Evolutionary conservation across 2,888 invertebrate species (phyloP).

Genomic region (Drosophila buzzatii): DNA sequence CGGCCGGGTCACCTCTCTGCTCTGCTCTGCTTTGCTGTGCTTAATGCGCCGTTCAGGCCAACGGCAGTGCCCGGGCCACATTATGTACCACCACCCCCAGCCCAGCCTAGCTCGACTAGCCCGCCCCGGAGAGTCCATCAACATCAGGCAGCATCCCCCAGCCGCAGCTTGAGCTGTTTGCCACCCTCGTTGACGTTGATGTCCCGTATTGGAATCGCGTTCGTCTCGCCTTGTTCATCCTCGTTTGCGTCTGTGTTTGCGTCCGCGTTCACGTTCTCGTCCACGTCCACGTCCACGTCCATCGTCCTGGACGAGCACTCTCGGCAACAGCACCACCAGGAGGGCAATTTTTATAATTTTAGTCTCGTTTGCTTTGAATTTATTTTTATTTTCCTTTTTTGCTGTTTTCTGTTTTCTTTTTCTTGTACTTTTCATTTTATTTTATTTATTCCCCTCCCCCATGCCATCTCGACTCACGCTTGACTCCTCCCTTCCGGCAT

Average conservation of each 20-base stretch:
- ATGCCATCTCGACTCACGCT: slow-evolving; percentile 43
- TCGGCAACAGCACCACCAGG: slow-evolving; percentile 62
- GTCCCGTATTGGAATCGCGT: slow-evolving; percentile 82
- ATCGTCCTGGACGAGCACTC: slow-evolving; percentile 54
- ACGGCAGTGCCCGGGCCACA: slow-evolving; percentile 58
- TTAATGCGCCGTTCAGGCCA: slow-evolving; percentile 65
- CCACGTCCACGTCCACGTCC: slow-evolving; percentile 16
- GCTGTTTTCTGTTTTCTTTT: slow-evolving; percentile 34
- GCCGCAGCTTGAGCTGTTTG: slow-evolving; percentile 32
- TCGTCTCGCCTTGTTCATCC: slow-evolving; percentile 59
- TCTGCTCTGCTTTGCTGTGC: slow-evolving; percentile 24
- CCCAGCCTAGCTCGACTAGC: slow-evolving; percentile 10
- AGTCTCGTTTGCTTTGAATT: slow-evolving; percentile 83
- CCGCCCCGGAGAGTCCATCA: slow-evolving; percentile 48
- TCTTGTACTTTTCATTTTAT: slow-evolving; percentile 30
- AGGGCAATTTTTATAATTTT: slow-evolving; percentile 83
- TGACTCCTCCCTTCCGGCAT: slow-evolving; percentile 66
- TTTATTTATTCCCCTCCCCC: slow-evolving; percentile 25
- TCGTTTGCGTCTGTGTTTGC: slow-evolving; percentile 12
- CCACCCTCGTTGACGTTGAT: slow-evolving; percentile 78
- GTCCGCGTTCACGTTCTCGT: slow-evolving; percentile 8
- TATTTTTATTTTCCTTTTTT: slow-evolving; percentile 72
- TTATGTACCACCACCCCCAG: slow-evolving; percentile 68
- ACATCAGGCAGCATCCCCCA: slow-evolving; percentile 53
- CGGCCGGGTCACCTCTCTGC: slow-evolving; percentile 6